These are phyloP conservation scores for Crocuta crocuta DNA, from an alignment of 2,113 vertebrate genomes.

Conservation along the genomic window DNA sequence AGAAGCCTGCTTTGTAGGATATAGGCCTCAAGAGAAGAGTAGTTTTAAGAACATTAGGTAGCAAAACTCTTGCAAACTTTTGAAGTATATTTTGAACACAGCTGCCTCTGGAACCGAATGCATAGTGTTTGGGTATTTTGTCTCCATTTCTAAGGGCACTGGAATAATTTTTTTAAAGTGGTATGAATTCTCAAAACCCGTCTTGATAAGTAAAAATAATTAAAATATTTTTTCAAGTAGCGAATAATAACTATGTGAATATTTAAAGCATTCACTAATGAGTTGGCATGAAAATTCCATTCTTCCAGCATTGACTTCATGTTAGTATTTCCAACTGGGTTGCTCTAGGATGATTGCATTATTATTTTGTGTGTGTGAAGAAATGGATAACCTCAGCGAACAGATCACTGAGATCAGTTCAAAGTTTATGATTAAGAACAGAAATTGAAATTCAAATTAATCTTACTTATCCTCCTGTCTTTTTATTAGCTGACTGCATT, in stretches of 20 bases:
- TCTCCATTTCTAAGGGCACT: not conserved
- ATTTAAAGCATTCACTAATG: not conserved
- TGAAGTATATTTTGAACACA: conserved; percentile 23
- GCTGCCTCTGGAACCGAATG: not conserved
- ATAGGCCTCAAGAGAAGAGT: not conserved
- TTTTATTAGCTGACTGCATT: conserved; percentile 46
- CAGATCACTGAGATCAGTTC: conserved; percentile 1
- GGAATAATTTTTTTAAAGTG: not conserved
- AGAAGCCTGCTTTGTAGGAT: not conserved
- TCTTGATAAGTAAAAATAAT: not conserved
- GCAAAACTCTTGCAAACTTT: not conserved
- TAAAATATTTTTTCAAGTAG: not conserved
- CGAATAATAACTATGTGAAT: not conserved
- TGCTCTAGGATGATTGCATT: not conserved
- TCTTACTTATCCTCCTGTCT: conserved; percentile 36
- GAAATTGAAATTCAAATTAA: conserved; percentile 51
- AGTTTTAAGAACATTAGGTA: not conserved
- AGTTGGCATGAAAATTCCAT: not conserved
- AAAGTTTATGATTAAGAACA: conserved; percentile 43
- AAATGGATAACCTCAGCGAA: conserved; percentile 5
- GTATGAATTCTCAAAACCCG: not conserved
- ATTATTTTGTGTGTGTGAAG: not conserved
- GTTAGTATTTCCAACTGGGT: not conserved
- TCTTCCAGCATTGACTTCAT: not conserved
- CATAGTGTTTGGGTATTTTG: not conserved